Conservation (phyloP, 2,113 vertebrate species). For the Peromyscus polionotus region DNA sequence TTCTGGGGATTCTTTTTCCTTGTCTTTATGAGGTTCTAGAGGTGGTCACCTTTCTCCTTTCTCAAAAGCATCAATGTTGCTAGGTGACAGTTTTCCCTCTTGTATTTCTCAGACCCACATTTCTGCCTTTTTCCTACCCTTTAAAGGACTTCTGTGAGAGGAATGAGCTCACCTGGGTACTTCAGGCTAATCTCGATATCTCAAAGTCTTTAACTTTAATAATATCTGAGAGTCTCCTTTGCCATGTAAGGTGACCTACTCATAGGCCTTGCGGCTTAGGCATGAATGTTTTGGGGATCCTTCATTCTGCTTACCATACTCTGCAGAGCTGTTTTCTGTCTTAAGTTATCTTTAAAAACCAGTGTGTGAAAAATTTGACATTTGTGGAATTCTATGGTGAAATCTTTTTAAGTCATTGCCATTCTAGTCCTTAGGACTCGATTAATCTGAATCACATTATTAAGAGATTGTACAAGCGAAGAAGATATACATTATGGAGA, state of each 20-base stretch:
- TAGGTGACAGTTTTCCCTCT: background rate
- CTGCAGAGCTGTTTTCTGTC: background rate
- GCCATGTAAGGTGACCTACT: background rate
- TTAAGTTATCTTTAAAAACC: constrained; percentile 21
- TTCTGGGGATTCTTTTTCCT: background rate
- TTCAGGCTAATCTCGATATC: background rate
- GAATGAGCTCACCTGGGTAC: background rate
- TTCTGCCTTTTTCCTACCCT: background rate
- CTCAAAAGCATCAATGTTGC: background rate
- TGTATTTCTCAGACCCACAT: background rate
- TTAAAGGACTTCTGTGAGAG: background rate
- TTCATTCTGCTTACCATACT: background rate
- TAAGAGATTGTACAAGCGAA: constrained; percentile 48
- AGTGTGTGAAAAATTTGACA: background rate
- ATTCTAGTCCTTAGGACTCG: background rate
- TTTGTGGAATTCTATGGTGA: constrained; percentile 69
- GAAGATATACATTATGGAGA: constrained; percentile 73
- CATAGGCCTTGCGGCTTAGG: background rate
- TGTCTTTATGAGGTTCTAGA: background rate
- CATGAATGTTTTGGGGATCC: background rate
- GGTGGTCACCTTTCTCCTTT: background rate
- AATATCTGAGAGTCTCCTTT: background rate
- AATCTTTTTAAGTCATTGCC: constrained; percentile 41
- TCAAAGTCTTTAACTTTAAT: background rate
- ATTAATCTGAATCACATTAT: constrained; percentile 60